Conservation (phyloP, 2,797 vertebrate genomes). For the Tympanoctomys barrerae region DNA sequence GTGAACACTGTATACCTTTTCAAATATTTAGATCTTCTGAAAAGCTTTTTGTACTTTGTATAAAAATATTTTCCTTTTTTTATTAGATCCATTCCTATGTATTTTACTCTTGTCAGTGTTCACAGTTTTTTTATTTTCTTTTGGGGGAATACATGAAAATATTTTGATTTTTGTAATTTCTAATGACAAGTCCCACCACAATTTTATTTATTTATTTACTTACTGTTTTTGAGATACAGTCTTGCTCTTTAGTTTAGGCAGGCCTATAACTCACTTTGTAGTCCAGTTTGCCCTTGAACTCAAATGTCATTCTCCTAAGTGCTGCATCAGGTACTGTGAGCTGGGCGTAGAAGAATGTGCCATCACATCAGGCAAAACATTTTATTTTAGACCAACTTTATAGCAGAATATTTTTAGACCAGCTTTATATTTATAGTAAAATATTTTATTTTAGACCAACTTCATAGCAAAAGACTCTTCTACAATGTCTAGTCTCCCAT, state of each 20-base stretch:
- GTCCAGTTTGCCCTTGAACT: too few species aligned
- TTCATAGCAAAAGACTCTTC: slow-evolving; percentile 19
- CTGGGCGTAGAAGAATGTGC: too few species aligned
- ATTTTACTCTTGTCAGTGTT: background rate
- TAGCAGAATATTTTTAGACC: too few species aligned
- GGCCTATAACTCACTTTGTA: too few species aligned
- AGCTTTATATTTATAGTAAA: background rate
- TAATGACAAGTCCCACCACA: background rate
- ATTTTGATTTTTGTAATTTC: slow-evolving; percentile 21
- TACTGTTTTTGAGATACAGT: too few species aligned
- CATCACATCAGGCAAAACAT: too few species aligned
- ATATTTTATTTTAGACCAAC: slow-evolving; percentile 33
- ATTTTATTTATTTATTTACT: background rate
- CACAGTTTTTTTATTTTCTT: background rate
- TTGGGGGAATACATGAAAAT: background rate
- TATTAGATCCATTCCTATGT: background rate
- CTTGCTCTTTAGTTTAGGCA: too few species aligned
- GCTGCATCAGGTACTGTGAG: too few species aligned
- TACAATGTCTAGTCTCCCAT: background rate
- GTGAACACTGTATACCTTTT: background rate
- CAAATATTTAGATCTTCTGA: background rate
- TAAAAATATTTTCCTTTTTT: background rate
- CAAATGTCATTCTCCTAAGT: too few species aligned
- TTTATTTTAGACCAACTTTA: too few species aligned
- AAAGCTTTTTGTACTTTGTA: background rate